A percentile compares a stretch with the other conserved stretches of the same genome.
These are phyloP conservation scores for Heliconius ethilla DNA, from an alignment of 2,888 invertebrate species.

Conservation along the genomic window DNA sequence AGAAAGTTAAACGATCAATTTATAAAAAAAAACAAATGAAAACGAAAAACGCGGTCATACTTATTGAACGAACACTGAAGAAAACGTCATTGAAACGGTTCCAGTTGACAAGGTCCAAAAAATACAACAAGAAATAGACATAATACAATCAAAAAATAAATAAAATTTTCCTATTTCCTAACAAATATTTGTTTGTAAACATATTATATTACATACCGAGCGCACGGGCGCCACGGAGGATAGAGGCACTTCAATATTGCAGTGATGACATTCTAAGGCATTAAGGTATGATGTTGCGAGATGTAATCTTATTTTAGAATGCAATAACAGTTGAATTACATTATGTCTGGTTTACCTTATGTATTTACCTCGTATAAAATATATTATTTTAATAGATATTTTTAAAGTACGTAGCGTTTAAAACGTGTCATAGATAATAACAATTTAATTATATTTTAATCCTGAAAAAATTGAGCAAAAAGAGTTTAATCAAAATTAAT, in stretches of 20 bases:
- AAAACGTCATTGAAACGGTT: constrained; percentile 7
- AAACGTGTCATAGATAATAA: too few relatives aligned
- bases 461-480: not conserved
- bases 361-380: not conserved
- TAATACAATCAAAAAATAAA: not conserved
- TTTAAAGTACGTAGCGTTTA: not conserved
- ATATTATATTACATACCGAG: not conserved
- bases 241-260: constrained; percentile 19
- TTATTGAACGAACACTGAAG: not conserved
- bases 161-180: not conserved
- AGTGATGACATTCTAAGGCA: constrained; percentile 10
- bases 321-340: constrained; percentile 6
- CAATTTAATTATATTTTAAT: not conserved
- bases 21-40: not conserved
- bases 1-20: not conserved
- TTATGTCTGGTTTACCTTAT: constrained; percentile 4
- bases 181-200: not conserved
- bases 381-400: not conserved
- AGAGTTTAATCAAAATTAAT: not conserved
- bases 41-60: not conserved
- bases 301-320: constrained; percentile 20
- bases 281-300: constrained; percentile 13
- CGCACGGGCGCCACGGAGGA: not conserved
- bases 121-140: not conserved
- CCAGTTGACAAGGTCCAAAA: not conserved